Conservation (phyloP, 2,888 invertebrate genomes). For the Cordilura impudica region DNA sequence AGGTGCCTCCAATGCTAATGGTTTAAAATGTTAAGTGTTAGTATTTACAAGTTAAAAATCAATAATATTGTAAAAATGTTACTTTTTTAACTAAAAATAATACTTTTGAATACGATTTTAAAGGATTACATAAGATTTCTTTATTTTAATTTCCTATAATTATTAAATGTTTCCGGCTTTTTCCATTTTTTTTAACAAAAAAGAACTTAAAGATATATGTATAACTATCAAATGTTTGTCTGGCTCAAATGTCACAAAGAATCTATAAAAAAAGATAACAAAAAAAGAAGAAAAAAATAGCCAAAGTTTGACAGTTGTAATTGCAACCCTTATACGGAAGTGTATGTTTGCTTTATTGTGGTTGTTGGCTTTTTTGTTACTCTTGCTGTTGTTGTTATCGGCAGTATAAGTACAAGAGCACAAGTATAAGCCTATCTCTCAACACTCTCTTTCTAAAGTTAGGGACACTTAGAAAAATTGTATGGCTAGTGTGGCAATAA, state of each 20-base stretch:
- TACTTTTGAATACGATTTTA: too few species aligned
- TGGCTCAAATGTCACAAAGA: slow-evolving; percentile 52
- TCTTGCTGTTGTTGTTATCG: neutral
- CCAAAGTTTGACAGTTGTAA: slow-evolving; percentile 53
- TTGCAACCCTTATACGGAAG: slow-evolving; percentile 55
- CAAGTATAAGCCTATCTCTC: slow-evolving; percentile 12
- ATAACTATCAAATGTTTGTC: slow-evolving; percentile 38
- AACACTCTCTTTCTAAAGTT: neutral
- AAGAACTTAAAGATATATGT: slow-evolving; percentile 13
- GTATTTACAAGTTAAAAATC: slow-evolving; percentile 37
- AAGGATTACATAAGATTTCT: neutral
- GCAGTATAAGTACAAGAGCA: neutral
- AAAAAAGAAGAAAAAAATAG: neutral
- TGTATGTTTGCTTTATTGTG: too few species aligned
- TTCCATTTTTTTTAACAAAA: neutral
- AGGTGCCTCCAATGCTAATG: slow-evolving; percentile 53
- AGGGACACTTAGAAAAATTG: too few species aligned
- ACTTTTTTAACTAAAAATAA: neutral
- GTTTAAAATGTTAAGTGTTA: slow-evolving; percentile 37
- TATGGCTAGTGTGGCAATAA: too few species aligned
- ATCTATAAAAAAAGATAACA: neutral
- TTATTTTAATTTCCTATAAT: neutral
- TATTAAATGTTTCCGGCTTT: slow-evolving; percentile 23
- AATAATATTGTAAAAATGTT: slow-evolving; percentile 9
- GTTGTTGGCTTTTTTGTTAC: slow-evolving; percentile 9